Base-by-base conservation (phyloP, 2,797 vertebrate species). In the Myotis pilosus region DNA sequence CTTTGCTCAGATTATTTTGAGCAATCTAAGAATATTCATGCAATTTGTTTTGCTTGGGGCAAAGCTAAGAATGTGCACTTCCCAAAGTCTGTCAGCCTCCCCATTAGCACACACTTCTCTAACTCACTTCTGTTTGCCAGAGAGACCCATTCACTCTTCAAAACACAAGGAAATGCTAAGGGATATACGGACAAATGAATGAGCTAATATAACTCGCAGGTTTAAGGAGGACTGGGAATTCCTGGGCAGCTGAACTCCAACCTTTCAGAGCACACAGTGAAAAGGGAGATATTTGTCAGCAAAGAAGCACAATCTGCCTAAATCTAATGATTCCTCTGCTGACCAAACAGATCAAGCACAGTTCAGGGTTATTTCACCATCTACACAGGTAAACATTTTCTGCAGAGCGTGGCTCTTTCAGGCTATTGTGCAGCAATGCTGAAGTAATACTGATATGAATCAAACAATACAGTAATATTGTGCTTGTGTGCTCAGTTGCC, bases 311-410 rank as follows among this genome's bases (percentile, higher is more conserved):
- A 13, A 87, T 87, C 62, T 96, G 60, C n/a, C 71, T 81, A 41
- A 95, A 62, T 15, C 88, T 93, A 62, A 88, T 93, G 86, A 92
- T 91, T 94, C 80, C 71, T 51, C 86, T 44, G n/a, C 92, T 91
- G 72, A 78, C 69, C 78, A 94, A 91, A 94, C 36, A 93, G 72
- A 92, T 94, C 88, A 95, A 95, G 78, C 80, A 92, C 20, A 17
- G 87, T 85, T 95, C 80, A 82, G 69, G 44, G 69, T 92, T 96
- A 91, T 97, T 95, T 97, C 96, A 82, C 36, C 36, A 38, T 95
- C 84, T 90, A 95, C 79, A 83, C 79, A 94, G 57, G 91, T 94
- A 92, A 97, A 94, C 72, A 94, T 78, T 78, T 96, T 94, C 89
- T 94, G 71, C 66, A 86, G 83, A 89, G 51, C 0, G 17, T 30